A percentile compares a stretch with the other conserved stretches of the same genome.
These are phyloP conservation scores for Myotis myotis DNA, from an alignment of 2,797 vertebrate species.

Conservation along the genomic window DNA sequence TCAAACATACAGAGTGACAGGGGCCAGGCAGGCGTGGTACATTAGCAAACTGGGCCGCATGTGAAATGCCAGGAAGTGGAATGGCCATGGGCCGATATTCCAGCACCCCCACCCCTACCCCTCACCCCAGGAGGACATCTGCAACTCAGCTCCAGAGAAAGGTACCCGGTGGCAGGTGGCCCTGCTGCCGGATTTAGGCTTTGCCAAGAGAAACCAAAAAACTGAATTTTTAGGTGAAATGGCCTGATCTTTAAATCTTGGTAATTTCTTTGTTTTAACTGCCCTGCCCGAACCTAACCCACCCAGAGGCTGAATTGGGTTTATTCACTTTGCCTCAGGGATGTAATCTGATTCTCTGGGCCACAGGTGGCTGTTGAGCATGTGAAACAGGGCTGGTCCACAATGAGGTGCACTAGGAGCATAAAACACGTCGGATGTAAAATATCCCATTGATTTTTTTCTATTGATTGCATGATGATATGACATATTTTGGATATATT, in stretches of 20 bases:
- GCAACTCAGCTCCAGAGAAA: background rate
- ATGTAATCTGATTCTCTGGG: background rate
- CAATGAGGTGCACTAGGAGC: fast-evolving
- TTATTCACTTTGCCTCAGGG: background rate
- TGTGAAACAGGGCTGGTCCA: background rate
- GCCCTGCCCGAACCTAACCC: background rate
- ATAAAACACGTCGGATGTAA: background rate
- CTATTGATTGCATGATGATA: background rate
- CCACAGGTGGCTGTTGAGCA: fast-evolving
- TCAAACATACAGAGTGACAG: background rate
- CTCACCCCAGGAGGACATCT: fast-evolving
- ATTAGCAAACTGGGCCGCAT: fast-evolving
- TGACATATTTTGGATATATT: background rate
- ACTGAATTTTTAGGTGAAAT: background rate
- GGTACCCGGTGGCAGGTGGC: fast-evolving
- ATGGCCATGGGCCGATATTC: background rate
- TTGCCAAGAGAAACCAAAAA: background rate
- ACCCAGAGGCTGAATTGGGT: background rate
- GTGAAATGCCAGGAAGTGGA: fast-evolving
- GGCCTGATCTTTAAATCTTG: background rate
- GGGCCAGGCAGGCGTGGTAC: background rate
- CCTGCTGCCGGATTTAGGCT: background rate
- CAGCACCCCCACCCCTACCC: fast-evolving
- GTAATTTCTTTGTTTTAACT: background rate
- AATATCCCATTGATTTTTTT: background rate